Evolutionary conservation across 2,888 invertebrate species (phyloP).

Genomic region (Siphonodentalium dalli): DNA sequence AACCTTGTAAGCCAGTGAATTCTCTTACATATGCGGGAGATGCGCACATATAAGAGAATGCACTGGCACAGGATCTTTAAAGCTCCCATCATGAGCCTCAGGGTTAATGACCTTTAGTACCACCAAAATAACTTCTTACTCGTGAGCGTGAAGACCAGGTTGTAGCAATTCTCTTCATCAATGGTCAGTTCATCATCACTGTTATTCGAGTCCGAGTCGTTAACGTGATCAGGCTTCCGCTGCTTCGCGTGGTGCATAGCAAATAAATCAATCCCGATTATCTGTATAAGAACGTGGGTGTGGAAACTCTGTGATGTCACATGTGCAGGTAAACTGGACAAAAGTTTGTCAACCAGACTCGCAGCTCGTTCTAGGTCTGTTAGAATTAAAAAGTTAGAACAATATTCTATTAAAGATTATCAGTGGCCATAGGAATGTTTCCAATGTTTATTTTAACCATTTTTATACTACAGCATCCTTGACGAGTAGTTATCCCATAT

Average conservation of each 20-base stretch:
- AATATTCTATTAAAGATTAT: neutral
- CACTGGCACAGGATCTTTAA: too few species aligned
- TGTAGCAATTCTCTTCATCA: slow-evolving; percentile 71
- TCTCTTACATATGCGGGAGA: too few species aligned
- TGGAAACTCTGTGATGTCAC: slow-evolving; percentile 82
- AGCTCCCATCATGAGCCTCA: too few species aligned
- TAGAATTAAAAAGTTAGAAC: neutral
- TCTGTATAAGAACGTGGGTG: slow-evolving; percentile 78
- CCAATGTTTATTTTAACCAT: too few species aligned
- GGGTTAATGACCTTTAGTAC: too few species aligned
- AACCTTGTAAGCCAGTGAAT: too few species aligned
- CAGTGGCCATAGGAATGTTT: too few species aligned
- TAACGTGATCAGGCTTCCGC: slow-evolving; percentile 24
- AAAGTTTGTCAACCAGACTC: slow-evolving; percentile 73
- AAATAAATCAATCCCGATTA: slow-evolving; percentile 80
- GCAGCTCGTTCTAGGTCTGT: slow-evolving; percentile 72
- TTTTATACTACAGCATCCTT: too few species aligned
- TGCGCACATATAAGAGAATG: too few species aligned
- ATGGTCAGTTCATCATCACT: slow-evolving; percentile 64
- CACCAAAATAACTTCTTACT: slow-evolving; percentile 70
- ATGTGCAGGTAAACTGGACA: slow-evolving; percentile 77
- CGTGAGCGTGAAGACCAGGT: slow-evolving; percentile 72
- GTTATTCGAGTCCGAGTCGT: slow-evolving; percentile 9
- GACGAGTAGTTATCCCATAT: too few species aligned
- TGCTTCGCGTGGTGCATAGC: slow-evolving; percentile 67